phyloP scores from a whole-genome alignment of 2,888 invertebrate genomes.

The Amiota communis region DNA sequence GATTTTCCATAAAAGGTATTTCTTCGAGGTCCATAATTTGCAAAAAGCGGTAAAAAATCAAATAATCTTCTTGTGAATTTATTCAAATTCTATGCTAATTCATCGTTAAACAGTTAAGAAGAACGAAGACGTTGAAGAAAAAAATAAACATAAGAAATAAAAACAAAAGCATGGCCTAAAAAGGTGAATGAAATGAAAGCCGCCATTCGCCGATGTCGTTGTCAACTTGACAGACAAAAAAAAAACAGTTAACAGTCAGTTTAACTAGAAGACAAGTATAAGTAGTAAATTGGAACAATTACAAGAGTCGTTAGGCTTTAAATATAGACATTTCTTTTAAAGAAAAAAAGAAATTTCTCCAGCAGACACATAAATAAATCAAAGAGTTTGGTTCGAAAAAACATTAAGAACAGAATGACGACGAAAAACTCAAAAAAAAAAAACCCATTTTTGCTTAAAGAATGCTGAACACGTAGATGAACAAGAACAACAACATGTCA shows the following conservation, averaged over 20 bases:
- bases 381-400: background rate
- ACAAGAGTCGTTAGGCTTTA: too few species aligned
- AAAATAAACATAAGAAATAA: background rate
- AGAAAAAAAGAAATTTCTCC: too few species aligned
- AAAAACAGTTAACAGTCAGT: background rate
- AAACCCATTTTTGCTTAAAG: background rate
- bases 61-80: too few species aligned
- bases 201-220: background rate
- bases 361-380: too few species aligned
- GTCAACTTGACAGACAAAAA: too few species aligned
- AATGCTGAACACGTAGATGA: background rate
- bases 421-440: background rate
- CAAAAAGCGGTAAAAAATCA: too few species aligned
- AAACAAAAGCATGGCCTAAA: background rate
- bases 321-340: too few species aligned
- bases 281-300: too few species aligned
- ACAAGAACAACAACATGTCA: background rate
- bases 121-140: too few species aligned
- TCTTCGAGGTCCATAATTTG: too few species aligned
- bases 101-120: conserved; percentile 2
- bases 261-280: background rate
- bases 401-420: conserved; percentile 1
- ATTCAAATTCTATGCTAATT: background rate
- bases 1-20: too few species aligned
- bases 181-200: conserved; percentile 12